Evolutionary conservation across 1,140 invertebrate genomes (phyloP).

Genomic region (Propsilocerus akamusi): DNA sequence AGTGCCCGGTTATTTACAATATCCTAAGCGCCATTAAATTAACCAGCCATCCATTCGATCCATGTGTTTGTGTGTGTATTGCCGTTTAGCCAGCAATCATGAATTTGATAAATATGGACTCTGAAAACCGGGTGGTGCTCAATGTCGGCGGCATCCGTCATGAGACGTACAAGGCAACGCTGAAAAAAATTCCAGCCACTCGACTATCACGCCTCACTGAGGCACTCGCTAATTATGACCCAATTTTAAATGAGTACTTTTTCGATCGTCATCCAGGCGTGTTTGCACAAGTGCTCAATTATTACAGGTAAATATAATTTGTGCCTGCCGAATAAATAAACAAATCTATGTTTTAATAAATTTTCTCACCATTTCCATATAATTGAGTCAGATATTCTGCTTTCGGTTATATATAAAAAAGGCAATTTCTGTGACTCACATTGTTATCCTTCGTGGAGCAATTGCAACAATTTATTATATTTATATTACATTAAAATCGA

Average conservation of each 20-base stretch:
- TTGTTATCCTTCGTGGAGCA: too few relatives aligned
- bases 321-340: not conserved
- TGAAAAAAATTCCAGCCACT: constrained; percentile 91
- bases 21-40: not conserved
- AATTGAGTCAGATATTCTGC: too few relatives aligned
- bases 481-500: too few relatives aligned
- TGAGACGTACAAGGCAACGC: constrained; percentile 83
- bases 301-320: constrained; percentile 43
- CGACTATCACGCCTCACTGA: constrained; percentile 75
- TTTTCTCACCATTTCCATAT: too few relatives aligned
- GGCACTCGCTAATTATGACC: constrained; percentile 85
- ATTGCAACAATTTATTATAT: too few relatives aligned
- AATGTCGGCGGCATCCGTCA: constrained; percentile 96
- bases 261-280: constrained; percentile 96
- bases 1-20: not conserved
- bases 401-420: too few relatives aligned
- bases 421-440: too few relatives aligned
- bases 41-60: not conserved
- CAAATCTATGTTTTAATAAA: too few relatives aligned
- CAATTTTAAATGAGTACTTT: constrained; percentile 95
- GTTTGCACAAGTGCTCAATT: constrained; percentile 86
- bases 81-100: constrained; percentile 29
- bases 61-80: not conserved
- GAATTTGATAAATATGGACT: constrained; percentile 74
- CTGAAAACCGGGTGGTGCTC: constrained; percentile 92